A percentile compares a stretch with the other conserved stretches of the same genome.
phyloP scores from a whole-genome alignment of 37 sponge, comb jelly and placozoan species.

The Tethya wilhelma region DNA sequence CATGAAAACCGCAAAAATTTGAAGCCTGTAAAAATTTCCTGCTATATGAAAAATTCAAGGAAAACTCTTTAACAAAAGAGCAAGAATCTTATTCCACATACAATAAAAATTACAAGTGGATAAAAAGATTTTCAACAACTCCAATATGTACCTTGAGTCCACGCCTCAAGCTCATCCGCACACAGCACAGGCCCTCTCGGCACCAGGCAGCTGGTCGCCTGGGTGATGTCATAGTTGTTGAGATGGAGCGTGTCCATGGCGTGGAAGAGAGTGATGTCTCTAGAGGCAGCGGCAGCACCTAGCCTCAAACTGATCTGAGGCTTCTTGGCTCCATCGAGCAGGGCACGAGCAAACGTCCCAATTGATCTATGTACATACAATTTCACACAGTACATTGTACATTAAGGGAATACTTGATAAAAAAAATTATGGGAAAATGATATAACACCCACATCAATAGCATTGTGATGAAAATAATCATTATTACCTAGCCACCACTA shows the following conservation, averaged over 20 bases:
- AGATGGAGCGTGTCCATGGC: slow-evolving; percentile 91
- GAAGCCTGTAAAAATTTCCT: too few species aligned
- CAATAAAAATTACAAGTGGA: too few species aligned
- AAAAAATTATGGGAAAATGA: too few species aligned
- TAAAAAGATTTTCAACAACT: too few species aligned
- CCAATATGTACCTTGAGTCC: slow-evolving; percentile 77
- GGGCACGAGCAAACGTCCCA: slow-evolving; percentile 96
- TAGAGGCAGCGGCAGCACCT: slow-evolving; percentile 94
- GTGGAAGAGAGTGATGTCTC: slow-evolving; percentile 95
- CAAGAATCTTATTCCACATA: too few species aligned
- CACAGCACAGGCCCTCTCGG: slow-evolving; percentile 92
- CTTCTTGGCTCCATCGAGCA: slow-evolving; percentile 87
- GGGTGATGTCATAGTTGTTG: slow-evolving; percentile 78
- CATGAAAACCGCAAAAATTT: too few species aligned
- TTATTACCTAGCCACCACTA: slow-evolving; percentile 82
- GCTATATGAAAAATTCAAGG: too few species aligned
- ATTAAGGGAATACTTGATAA: not conserved
- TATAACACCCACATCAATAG: too few species aligned
- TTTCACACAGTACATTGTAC: not conserved
- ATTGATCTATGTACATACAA: slow-evolving; percentile 66
- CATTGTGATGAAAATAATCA: too few species aligned
- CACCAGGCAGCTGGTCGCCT: slow-evolving; percentile 79
- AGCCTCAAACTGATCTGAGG: slow-evolving; percentile 89
- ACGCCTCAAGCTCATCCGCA: slow-evolving; percentile 94
- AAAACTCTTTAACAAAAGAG: too few species aligned